Percentiles rank a stretch among this genome's conserved stretches.
phyloP scores from a whole-genome alignment of 2,888 invertebrate species.

The Conops quadrifasciatus region DNA sequence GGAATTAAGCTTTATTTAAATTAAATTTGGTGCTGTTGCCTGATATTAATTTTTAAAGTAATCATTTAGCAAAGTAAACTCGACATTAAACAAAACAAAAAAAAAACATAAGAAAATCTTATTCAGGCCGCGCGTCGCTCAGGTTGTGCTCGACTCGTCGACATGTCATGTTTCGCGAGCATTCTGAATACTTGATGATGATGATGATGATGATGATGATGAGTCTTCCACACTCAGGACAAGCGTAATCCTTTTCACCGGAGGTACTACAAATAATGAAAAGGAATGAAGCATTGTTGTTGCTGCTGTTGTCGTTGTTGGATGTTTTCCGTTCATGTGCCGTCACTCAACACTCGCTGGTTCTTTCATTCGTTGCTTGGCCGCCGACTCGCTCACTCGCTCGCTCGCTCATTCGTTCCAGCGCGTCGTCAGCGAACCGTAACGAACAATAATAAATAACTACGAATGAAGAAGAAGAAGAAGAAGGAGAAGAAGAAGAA shows the following conservation, averaged over 20 bases:
- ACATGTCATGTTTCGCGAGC: slow-evolving; percentile 17
- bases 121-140: neutral
- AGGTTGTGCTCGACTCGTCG: slow-evolving; percentile 16
- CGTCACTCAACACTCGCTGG: too few species aligned
- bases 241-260: neutral
- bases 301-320: too few species aligned
- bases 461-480: neutral
- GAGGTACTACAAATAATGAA: too few species aligned
- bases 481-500: neutral
- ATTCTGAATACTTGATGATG: slow-evolving; percentile 32
- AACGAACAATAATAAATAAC: neutral
- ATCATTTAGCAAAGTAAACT: slow-evolving; percentile 8
- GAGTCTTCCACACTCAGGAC: neutral
- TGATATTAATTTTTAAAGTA: slow-evolving; percentile 9
- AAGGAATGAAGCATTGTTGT: too few species aligned
- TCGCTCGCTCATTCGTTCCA: slow-evolving; percentile 15
- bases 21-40: neutral
- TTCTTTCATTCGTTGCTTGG: too few species aligned
- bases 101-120: slow-evolving; percentile 2
- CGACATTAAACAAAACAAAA: slow-evolving; percentile 1
- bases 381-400: neutral
- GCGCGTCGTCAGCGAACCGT: neutral
- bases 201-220: neutral
- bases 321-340: too few species aligned
- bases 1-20: too few species aligned